Conservation (phyloP, 2,888 invertebrate genomes). For the Neria commutata region DNA sequence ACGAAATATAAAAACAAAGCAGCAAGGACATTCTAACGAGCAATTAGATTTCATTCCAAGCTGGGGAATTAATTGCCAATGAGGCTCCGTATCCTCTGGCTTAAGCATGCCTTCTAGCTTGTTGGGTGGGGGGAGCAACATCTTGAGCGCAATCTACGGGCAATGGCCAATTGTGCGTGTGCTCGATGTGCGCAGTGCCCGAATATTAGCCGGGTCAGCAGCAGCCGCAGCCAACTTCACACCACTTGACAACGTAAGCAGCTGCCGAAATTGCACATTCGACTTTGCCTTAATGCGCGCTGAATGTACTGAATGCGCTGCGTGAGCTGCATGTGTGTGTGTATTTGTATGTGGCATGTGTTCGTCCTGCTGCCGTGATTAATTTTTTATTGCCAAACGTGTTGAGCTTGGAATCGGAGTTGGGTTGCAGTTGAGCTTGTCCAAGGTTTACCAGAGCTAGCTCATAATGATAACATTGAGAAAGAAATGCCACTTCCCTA, state of each 20-base stretch:
- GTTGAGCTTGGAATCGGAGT: conserved; percentile 4
- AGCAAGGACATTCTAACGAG: conserved; percentile 48
- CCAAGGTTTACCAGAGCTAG: too few relatives aligned
- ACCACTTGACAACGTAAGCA: conserved; percentile 61
- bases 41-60: conserved; percentile 60
- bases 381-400: conserved; percentile 41
- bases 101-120: not conserved
- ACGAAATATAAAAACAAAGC: conserved; percentile 51
- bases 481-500: too few relatives aligned
- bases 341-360: conserved; percentile 8
- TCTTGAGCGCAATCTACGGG: conserved; percentile 40
- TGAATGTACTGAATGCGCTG: not conserved
- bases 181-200: conserved; percentile 21
- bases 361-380: conserved; percentile 31
- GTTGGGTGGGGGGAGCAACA: not conserved
- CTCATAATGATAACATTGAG: too few relatives aligned
- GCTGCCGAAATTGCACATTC: conserved; percentile 56
- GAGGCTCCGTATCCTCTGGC: conserved; percentile 35
- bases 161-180: conserved; percentile 45
- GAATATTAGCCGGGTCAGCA: not conserved
- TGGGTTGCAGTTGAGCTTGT: conserved; percentile 8
- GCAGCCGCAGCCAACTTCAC: conserved; percentile 45
- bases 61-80: conserved; percentile 57
- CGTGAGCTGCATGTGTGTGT: not conserved
- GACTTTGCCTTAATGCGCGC: conserved; percentile 11